A percentile compares a stretch with the other conserved stretches of the same genome.
Conservation (phyloP, 2,113 vertebrate species). For the Tupaia chinensis region DNA sequence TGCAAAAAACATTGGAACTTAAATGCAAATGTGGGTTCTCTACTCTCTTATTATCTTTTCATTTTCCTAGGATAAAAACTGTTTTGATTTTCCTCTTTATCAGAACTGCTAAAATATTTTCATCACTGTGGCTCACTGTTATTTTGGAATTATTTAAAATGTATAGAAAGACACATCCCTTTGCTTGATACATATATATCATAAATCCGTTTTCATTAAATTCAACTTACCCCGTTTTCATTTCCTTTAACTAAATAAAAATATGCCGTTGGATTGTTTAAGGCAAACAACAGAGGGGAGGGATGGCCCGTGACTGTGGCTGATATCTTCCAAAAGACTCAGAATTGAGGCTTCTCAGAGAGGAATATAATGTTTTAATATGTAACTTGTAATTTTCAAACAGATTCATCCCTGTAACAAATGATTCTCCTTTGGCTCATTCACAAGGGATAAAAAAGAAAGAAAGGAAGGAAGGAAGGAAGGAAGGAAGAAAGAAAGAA, state of each 20-base stretch:
- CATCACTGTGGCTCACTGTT: neutral
- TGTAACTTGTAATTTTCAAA: neutral
- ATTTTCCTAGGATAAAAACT: neutral
- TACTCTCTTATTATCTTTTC: neutral
- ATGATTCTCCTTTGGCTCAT: neutral
- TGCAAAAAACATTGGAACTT: neutral
- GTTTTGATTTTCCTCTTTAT: constrained; percentile 3
- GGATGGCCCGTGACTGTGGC: rapidly evolving
- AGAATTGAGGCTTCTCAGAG: neutral
- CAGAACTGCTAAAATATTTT: neutral
- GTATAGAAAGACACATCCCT: neutral
- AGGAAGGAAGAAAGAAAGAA: too few species aligned
- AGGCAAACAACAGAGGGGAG: neutral
- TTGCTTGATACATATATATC: neutral
- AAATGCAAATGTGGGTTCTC: neutral
- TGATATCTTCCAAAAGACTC: neutral
- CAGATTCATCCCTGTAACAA: constrained; percentile 37
- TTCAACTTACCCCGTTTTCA: neutral
- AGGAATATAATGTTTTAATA: neutral
- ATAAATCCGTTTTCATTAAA: neutral
- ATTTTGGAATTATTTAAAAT: neutral
- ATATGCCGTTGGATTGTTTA: neutral
- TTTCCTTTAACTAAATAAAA: neutral
- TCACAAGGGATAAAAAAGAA: neutral
- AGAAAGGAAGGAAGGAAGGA: neutral